A percentile compares a stretch with the other conserved stretches of the same genome.
phyloP scores from a whole-genome alignment of 2,113 vertebrate species.

The Bubo blakistoni region DNA sequence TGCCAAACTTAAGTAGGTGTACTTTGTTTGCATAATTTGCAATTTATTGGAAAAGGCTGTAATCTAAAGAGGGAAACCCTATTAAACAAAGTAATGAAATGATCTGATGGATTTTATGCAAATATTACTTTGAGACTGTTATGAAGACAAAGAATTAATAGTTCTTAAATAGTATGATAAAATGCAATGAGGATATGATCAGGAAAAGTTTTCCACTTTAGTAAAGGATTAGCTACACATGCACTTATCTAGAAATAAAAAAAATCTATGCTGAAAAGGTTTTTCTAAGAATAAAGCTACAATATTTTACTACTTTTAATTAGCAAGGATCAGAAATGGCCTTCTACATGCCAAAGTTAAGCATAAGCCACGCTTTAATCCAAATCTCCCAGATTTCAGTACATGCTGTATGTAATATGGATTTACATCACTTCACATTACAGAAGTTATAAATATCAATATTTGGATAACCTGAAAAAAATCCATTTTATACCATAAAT shows the following conservation, averaged over 20 bases:
- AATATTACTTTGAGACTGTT: constrained; percentile 15
- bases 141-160: not conserved
- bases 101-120: constrained; percentile 1
- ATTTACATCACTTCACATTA: not conserved
- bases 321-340: not conserved
- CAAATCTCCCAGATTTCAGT: not conserved
- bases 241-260: not conserved
- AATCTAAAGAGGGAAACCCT: not conserved
- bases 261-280: not conserved
- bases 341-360: not conserved
- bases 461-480: not conserved
- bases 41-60: constrained; percentile 24
- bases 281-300: not conserved
- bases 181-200: not conserved
- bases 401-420: not conserved
- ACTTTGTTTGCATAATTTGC: constrained; percentile 50
- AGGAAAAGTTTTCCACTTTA: not conserved
- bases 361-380: not conserved
- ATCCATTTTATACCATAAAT: not conserved
- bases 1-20: constrained; percentile 36
- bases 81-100: not conserved
- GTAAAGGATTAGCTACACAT: not conserved
- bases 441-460: not conserved
- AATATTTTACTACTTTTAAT: not conserved
- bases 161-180: not conserved